Evolutionary conservation across 2,113 vertebrate genomes (phyloP).

Genomic region (Zosterops pallidus): DNA sequence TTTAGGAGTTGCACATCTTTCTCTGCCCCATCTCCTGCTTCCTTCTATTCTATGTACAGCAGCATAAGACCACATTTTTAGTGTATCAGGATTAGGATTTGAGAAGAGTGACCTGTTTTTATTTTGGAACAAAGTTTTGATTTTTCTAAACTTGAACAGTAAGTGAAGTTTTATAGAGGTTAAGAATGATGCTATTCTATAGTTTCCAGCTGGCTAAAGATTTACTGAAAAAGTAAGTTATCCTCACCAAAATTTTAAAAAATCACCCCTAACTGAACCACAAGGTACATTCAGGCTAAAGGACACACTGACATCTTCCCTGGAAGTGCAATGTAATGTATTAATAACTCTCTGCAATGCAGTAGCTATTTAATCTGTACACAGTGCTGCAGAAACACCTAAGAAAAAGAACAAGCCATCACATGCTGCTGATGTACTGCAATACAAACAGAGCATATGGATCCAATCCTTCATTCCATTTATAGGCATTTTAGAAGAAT

Average conservation of each 20-base stretch:
- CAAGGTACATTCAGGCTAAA: background rate
- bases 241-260: background rate
- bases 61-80: background rate
- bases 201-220: background rate
- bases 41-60: background rate
- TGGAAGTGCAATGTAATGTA: background rate
- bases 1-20: background rate
- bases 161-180: background rate
- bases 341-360: slow-evolving; percentile 59
- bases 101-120: background rate
- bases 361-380: slow-evolving; percentile 55
- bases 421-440: slow-evolving; percentile 24
- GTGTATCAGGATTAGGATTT: background rate
- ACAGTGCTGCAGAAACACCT: slow-evolving; percentile 45
- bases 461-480: background rate
- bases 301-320: slow-evolving; percentile 53
- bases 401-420: slow-evolving; percentile 45
- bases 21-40: background rate
- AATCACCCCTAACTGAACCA: background rate
- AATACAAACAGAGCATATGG: slow-evolving; percentile 7
- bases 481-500: background rate
- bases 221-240: background rate
- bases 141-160: background rate
- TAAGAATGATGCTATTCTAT: background rate
- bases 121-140: background rate